These are phyloP conservation scores for Steatocranus sp. DNA, from an alignment of 2,797 vertebrate species.

Conservation along the genomic window DNA sequence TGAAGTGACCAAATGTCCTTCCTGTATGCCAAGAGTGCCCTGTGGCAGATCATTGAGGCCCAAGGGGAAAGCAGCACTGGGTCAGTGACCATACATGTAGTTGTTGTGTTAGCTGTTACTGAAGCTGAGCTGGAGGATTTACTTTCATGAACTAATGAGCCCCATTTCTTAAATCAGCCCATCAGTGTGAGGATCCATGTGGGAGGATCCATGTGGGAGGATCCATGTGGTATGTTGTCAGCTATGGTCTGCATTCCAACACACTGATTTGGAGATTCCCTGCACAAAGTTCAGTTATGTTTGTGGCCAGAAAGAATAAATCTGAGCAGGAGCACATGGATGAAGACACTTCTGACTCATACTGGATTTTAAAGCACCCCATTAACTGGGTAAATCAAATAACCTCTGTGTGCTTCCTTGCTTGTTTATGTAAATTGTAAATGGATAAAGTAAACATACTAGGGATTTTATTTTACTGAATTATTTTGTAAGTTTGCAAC, in stretches of 20 bases:
- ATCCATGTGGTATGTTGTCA: conserved; percentile 3
- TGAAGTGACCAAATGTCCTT: conserved; percentile 54
- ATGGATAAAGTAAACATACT: not conserved
- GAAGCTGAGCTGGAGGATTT: conserved; percentile 21
- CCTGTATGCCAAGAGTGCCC: conserved; percentile 52
- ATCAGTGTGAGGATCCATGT: conserved; percentile 15
- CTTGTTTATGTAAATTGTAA: not conserved
- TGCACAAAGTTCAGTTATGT: not conserved
- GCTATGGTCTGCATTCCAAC: not conserved
- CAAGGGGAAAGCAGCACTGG: conserved; percentile 49
- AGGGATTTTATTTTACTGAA: not conserved
- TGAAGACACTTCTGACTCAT: not conserved
- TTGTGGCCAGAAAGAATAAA: not conserved
- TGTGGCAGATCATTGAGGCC: conserved; percentile 60
- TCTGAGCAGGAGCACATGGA: not conserved
- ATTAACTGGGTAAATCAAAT: not conserved
- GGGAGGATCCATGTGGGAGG: conserved; percentile 9
- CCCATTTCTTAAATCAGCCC: not conserved
- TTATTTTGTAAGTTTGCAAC: not conserved
- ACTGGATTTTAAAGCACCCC: not conserved
- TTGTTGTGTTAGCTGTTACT: not conserved
- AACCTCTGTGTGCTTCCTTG: not conserved
- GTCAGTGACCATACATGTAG: conserved; percentile 36
- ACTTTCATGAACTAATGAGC: conserved; percentile 48
- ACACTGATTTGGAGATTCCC: not conserved